Conservation (phyloP, 2,797 vertebrate species). For the Alcedo atthis region DNA sequence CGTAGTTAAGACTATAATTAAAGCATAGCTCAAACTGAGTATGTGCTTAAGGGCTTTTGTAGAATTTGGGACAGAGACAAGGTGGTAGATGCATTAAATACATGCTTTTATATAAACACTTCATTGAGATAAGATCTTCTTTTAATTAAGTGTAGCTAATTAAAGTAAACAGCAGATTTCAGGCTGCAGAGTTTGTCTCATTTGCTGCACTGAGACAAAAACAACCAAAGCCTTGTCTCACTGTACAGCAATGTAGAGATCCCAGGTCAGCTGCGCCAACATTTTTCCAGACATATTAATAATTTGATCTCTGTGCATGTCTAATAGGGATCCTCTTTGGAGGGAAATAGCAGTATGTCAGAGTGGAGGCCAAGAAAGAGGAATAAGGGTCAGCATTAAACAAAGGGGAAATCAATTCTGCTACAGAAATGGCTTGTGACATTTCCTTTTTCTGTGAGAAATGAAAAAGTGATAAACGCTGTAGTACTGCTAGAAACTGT, state of each 20-base stretch:
- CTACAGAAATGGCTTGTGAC: neutral
- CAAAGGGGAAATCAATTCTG: neutral
- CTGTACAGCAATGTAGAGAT: neutral
- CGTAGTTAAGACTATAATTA: neutral
- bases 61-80: neutral
- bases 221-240: neutral
- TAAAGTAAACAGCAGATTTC: neutral
- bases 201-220: neutral
- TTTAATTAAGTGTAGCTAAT: slow-evolving; percentile 33
- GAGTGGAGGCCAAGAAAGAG: neutral
- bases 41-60: neutral
- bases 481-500: neutral
- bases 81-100: neutral
- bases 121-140: neutral
- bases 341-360: neutral
- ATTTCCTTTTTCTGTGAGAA: slow-evolving; percentile 6
- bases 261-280: neutral
- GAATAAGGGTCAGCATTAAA: neutral
- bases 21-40: neutral
- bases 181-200: neutral
- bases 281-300: neutral
- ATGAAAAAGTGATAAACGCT: neutral
- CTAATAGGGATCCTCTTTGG: neutral
- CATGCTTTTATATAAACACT: neutral
- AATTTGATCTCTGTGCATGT: neutral